A percentile compares a stretch with the other conserved stretches of the same genome.
phyloP scores from a whole-genome alignment of 2,797 vertebrate genomes.

The Lutjanus argentimaculatus region DNA sequence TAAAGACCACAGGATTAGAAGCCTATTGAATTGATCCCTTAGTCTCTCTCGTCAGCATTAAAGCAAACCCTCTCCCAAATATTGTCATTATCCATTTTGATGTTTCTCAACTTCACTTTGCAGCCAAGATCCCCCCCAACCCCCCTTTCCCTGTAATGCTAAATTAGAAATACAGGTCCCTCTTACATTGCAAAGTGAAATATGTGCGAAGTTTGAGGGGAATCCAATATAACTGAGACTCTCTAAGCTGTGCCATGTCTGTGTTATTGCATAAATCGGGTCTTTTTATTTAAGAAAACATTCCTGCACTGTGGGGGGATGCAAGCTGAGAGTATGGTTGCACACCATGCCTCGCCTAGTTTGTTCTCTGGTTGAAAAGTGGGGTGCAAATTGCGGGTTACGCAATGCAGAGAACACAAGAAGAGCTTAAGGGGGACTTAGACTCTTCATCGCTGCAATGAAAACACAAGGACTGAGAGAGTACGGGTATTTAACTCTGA shows the following conservation, averaged over 20 bases:
- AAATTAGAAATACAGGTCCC: conserved; percentile 52
- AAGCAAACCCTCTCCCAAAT: conserved; percentile 40
- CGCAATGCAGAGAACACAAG: conserved; percentile 44
- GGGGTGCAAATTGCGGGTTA: conserved; percentile 66
- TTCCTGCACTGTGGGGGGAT: conserved; percentile 47
- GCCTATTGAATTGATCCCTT: conserved; percentile 67
- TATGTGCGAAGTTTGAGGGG: conserved; percentile 31
- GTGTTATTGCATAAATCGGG: conserved; percentile 63
- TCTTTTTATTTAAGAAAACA: conserved; percentile 72
- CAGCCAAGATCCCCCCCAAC: conserved; percentile 5
- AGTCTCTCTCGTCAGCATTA: conserved; percentile 52
- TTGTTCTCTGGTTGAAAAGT: conserved; percentile 62
- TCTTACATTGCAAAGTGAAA: conserved; percentile 47
- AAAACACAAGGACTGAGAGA: conserved; percentile 28
- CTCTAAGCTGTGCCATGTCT: conserved; percentile 40
- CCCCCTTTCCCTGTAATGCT: conserved; percentile 11
- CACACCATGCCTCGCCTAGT: conserved; percentile 40
- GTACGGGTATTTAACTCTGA: conserved; percentile 24
- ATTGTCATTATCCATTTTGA: conserved; percentile 62
- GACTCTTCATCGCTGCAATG: conserved; percentile 40
- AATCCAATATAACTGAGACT: conserved; percentile 19
- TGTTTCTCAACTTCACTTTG: conserved; percentile 43
- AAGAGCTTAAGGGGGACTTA: conserved; percentile 29
- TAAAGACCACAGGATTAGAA: conserved; percentile 70
- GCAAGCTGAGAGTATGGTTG: conserved; percentile 54